A percentile compares a stretch with the other conserved stretches of the same genome.
Conservation (phyloP, 2,888 invertebrate genomes). For the Diplazon laetatorius region DNA sequence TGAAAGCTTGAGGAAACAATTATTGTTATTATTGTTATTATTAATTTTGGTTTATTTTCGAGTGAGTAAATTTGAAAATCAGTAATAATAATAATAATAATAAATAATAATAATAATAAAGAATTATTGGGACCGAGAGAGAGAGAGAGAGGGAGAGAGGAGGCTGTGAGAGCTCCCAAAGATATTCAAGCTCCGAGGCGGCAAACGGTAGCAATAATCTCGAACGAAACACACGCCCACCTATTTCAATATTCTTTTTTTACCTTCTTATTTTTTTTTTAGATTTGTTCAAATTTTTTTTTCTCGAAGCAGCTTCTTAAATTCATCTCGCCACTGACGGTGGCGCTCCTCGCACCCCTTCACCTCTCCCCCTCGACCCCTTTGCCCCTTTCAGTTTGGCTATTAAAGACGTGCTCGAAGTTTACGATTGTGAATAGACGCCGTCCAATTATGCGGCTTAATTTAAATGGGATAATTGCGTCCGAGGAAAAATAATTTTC, state of each 20-base stretch:
- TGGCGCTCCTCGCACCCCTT: conserved; percentile 31
- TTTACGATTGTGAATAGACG: conserved; percentile 82
- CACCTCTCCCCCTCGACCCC: no score
- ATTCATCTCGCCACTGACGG: conserved; percentile 66
- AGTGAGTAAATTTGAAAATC: no score
- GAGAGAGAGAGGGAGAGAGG: no score
- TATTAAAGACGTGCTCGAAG: conserved; percentile 75
- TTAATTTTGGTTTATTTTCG: no score
- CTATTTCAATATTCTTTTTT: conserved; percentile 60
- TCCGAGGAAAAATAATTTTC: no score
- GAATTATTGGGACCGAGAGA: no score
- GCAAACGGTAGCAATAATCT: conserved; percentile 77
- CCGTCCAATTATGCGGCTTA: conserved; percentile 81
- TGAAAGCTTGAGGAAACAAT: no score
- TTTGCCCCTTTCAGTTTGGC: conserved; percentile 67
- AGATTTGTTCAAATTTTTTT: conserved; percentile 28
- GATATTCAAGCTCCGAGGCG: no score
- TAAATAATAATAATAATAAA: no score
- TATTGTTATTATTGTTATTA: no score
- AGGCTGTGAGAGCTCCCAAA: no score
- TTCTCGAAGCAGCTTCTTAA: conserved; percentile 67
- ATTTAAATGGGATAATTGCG: conserved; percentile 82
- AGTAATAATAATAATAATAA: no score
- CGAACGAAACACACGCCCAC: conserved; percentile 67
- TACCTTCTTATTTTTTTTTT: conserved; percentile 30